Conservation (phyloP, 1,140 invertebrate genomes). For the Drosophila micromelanica region DNA sequence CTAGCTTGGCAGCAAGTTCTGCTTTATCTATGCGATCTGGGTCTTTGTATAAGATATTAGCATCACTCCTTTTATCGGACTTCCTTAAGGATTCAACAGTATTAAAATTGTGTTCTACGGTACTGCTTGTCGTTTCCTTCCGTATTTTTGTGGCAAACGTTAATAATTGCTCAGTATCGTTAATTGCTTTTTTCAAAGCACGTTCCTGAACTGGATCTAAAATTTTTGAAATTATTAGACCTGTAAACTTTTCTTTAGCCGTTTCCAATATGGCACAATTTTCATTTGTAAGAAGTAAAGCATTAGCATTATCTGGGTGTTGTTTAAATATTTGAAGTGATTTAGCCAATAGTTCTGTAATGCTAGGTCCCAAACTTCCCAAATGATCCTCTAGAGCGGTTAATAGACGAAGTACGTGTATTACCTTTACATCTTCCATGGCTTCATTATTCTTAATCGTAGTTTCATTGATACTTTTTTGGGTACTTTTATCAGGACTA, state of each 20-base stretch:
- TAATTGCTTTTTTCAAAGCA: constrained; percentile 63
- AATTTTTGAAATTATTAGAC: constrained; percentile 67
- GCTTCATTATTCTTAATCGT: neutral
- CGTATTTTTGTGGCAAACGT: constrained; percentile 22
- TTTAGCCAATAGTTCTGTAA: constrained; percentile 89
- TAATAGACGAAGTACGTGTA: constrained; percentile 89
- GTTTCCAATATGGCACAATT: constrained; percentile 73
- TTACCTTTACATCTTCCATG: constrained; percentile 60
- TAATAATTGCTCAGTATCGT: constrained; percentile 56
- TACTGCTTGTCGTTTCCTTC: neutral
- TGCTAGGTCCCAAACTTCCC: constrained; percentile 90
- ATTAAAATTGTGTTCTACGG: neutral
- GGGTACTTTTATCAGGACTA: neutral
- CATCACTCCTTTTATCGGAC: neutral
- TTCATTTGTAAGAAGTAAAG: constrained; percentile 47
- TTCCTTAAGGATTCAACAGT: neutral
- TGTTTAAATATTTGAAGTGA: constrained; percentile 89
- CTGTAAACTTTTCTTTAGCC: constrained; percentile 73
- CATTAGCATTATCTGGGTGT: constrained; percentile 43
- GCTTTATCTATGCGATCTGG: constrained; percentile 51
- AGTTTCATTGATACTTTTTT: neutral
- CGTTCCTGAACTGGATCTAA: constrained; percentile 59
- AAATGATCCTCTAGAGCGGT: constrained; percentile 91
- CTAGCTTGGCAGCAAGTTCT: constrained; percentile 69
- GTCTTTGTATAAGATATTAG: constrained; percentile 4